Evolutionary conservation across 2,888 invertebrate genomes (phyloP).

Genomic region (Rhopalosiphum nymphaeae): DNA sequence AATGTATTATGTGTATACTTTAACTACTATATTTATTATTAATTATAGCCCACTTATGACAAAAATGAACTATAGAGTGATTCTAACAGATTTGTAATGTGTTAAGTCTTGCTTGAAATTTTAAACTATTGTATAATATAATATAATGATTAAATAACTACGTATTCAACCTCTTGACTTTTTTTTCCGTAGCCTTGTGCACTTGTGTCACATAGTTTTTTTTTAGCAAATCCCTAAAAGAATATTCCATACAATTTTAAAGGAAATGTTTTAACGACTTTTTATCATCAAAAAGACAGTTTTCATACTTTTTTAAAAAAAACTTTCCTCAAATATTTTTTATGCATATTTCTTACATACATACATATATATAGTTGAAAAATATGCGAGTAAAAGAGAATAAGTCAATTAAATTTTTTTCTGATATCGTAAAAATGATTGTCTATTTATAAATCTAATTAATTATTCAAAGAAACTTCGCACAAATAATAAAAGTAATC

Average conservation of each 20-base stretch:
- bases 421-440: no score
- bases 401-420: no score
- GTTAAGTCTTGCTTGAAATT: constrained; percentile 55
- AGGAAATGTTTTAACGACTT: constrained; percentile 4
- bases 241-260: neutral
- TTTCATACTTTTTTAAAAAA: neutral
- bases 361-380: no score
- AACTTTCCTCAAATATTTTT: no score
- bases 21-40: constrained; percentile 50
- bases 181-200: neutral
- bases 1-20: constrained; percentile 38
- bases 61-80: constrained; percentile 53
- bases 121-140: constrained; percentile 51
- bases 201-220: neutral
- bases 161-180: constrained; percentile 27
- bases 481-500: no score
- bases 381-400: no score
- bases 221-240: neutral
- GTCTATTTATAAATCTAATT: no score
- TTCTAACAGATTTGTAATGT: constrained; percentile 53
- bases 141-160: constrained; percentile 54
- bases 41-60: constrained; percentile 58
- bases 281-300: neutral
- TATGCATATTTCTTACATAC: no score
- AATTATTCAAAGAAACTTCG: no score